These are phyloP conservation scores for Drosophila lacteicornis DNA, from an alignment of 1,140 invertebrate genomes.

Conservation along the genomic window DNA sequence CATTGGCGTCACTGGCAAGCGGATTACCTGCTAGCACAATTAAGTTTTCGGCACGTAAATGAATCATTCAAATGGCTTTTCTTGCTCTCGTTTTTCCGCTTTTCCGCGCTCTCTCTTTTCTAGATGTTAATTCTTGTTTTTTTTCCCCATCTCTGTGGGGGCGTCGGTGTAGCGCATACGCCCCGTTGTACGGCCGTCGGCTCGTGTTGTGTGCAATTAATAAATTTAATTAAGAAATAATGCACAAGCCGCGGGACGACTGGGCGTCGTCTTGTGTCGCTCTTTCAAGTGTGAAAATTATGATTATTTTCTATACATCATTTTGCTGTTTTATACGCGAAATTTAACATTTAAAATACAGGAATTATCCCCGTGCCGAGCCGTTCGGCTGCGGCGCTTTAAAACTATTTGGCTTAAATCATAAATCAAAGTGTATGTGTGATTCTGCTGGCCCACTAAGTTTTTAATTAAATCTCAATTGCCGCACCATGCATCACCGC, in stretches of 20 bases:
- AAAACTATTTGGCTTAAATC: constrained; percentile 49
- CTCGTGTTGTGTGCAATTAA: constrained; percentile 82
- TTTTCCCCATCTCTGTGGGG: constrained; percentile 35
- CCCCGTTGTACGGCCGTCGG: constrained; percentile 57
- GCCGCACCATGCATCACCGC: constrained; percentile 45
- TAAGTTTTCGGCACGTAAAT: constrained; percentile 68
- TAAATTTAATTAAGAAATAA: constrained; percentile 84
- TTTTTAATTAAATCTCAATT: constrained; percentile 55
- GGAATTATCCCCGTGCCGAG: constrained; percentile 5
- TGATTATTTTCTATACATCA: constrained; percentile 70
- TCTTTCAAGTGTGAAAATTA: constrained; percentile 81
- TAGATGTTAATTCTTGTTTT: constrained; percentile 3
- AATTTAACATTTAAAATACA: constrained; percentile 64
- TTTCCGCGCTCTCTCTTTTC: constrained; percentile 3
- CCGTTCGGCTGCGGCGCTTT: constrained; percentile 1
- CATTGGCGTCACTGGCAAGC: constrained; percentile 39
- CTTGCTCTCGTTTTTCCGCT: constrained; percentile 16
- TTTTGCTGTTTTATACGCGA: constrained; percentile 53
- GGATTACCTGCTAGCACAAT: constrained; percentile 48
- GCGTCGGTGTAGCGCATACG: constrained; percentile 54
- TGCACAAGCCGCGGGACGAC: constrained; percentile 34
- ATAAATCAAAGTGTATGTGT: constrained; percentile 49
- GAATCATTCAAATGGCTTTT: constrained; percentile 67
- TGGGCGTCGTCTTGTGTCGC: constrained; percentile 52
- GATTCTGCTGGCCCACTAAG: constrained; percentile 38